Percentiles rank a stretch among this genome's conserved stretches.
phyloP scores from a whole-genome alignment of 1,140 invertebrate genomes.

The Brachionus rubens region DNA sequence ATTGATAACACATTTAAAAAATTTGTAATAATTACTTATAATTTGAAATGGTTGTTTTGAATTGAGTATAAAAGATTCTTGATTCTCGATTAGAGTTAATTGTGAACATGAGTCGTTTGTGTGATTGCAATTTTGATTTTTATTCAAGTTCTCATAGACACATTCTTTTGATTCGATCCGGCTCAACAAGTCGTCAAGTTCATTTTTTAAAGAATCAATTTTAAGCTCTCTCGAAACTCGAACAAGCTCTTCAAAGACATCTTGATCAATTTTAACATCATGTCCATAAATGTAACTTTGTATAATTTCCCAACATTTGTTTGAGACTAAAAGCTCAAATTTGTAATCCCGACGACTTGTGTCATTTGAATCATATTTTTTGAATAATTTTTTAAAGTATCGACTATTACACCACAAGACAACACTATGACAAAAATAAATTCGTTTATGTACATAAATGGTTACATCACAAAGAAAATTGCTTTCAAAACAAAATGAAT shows the following conservation, averaged over 20 bases:
- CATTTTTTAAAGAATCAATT: neutral
- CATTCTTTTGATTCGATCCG: too few relatives aligned
- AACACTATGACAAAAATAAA: slow-evolving; percentile 7
- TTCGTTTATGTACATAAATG: neutral
- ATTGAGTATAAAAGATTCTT: neutral
- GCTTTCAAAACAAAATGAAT: neutral
- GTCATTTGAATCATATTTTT: neutral
- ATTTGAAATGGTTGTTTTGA: neutral
- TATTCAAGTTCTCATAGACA: neutral
- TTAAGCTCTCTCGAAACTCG: neutral
- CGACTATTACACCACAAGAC: slow-evolving; percentile 2
- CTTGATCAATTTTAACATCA: neutral
- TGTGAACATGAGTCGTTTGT: too few relatives aligned
- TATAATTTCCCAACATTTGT: slow-evolving; percentile 4
- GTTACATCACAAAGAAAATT: slow-evolving; percentile 18
- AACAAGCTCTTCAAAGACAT: neutral
- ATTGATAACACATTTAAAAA: slow-evolving; percentile 31
- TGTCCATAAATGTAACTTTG: slow-evolving; percentile 10
- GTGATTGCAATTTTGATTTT: slow-evolving; percentile 15
- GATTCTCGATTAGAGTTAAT: too few relatives aligned
- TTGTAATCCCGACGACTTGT: neutral
- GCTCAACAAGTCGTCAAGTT: neutral
- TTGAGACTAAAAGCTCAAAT: neutral
- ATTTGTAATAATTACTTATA: slow-evolving; percentile 11
- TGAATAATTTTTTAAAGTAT: slow-evolving; percentile 20